Base-by-base conservation (phyloP, 2,888 invertebrate genomes). In the Drosophila fungiperda region DNA sequence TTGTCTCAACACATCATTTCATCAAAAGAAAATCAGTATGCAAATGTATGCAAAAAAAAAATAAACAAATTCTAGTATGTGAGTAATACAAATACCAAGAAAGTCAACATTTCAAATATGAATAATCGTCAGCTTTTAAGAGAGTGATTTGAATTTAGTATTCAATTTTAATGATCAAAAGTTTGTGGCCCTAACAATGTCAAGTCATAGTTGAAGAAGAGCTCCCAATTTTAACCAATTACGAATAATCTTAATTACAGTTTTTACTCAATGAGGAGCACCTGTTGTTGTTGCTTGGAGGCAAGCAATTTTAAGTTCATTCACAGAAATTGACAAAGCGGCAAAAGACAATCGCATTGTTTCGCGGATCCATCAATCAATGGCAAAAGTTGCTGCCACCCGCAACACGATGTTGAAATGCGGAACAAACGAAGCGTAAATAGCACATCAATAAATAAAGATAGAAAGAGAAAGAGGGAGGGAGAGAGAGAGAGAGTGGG, bases 381-480 rank as follows among this genome's bases (percentile, higher is more conserved):
- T 62, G 23, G 35, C 61, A 23, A 53, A n/a, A 35, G 12, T 53
- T 45, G 57, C 38, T 40, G 40, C 62, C 71, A 71, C 71, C 71
- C 69, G 57, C 71, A 69, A 32, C 20, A 35, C 11, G 15, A 1
- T 32, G 68, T 38, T 50, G 55, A 52, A 60, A 74, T 57, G 74
- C 45, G 69, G 45, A 64, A 69, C 53, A n/a, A 71, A 58, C 35
- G 57, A 11, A 71, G 57, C 52, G 57, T 29, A 2, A 61, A 68
- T 42, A 40, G 68, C 45, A 15, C 12, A 20, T 17, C 59, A 29
- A 32, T 33, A 40, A 8, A 33, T 5, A 36, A n/a, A 40, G 6
- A 12, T 17, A 26, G 33, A n/a, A 8, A 33, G 11, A 62, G 42
- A 9, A 15, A 42, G 4, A 45, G 15, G 11, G 5, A 20, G 15